Evolutionary conservation across 1,140 invertebrate species (phyloP), one percentile per base, ranked within the genome.

Genomic region (Gerris buenoi): DNA sequence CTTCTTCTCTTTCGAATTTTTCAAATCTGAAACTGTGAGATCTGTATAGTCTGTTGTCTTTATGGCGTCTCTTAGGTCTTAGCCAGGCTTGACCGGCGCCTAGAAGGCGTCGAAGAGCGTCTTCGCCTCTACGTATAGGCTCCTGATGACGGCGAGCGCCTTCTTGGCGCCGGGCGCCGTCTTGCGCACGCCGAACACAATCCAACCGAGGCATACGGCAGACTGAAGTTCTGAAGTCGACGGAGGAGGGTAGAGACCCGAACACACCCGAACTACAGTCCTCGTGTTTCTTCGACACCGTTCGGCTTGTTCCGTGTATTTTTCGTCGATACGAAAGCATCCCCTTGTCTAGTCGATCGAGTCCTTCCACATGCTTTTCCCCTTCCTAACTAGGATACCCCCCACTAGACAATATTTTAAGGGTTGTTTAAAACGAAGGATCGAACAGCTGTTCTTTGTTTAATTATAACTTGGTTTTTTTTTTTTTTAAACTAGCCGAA

Each of bases 1-100:
- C 84, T 68, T 83, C 85, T 71, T 82, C 82, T 64, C 87, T 79
- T 69, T 88, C 84, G 74, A 89, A 90, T 60, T 87, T 79, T 76
- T 90, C 88, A 73, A 90, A 90, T 77, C 89, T 89, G 79, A 90
- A 90, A 76, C 88, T 89, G 74, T 90, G 89, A 69, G 87, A 89
- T 66, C 88, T 83, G 74, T 90, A 89, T 27, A 90, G 81, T 78
- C 89, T 87, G 79, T 90, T 90, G 79, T 89, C 88, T 22, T 60
- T 60, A 22, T 60, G 58, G 3, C 22, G 10, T 60, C 58, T 15
- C 23, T 22, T 15, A 5, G 23, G 15, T 25, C 58, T 60, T 60
- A 15, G 15, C 15, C 15, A 25, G 3, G 58, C 58, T 60, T 60
- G 58, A 13, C 58, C 58, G 3, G 58, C 58, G 22, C 23, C 58